phyloP scores from a whole-genome alignment of 2,888 invertebrate species.

The Oligia fasciuncula region DNA sequence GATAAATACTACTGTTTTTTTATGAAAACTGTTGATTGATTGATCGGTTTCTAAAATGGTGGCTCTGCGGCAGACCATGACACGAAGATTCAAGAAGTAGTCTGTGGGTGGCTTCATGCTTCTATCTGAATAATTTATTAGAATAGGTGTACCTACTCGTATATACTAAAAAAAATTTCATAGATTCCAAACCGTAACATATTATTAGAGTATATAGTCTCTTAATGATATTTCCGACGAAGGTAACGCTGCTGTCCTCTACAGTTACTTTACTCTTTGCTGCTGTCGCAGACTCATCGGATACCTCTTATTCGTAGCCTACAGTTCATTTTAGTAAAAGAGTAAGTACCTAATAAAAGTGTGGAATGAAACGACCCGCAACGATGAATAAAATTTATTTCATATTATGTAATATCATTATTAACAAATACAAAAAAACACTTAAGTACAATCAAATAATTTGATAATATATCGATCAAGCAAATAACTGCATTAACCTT shows the following conservation, averaged over 20 bases:
- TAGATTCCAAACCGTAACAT: background rate
- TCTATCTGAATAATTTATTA: background rate
- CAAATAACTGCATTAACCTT: constrained; percentile 34
- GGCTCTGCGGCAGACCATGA: too few species aligned
- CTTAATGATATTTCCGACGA: background rate
- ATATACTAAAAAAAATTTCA: background rate
- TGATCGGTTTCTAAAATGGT: too few species aligned
- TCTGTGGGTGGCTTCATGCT: background rate
- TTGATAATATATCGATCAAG: constrained; percentile 25
- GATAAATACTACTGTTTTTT: too few species aligned
- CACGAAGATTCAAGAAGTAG: background rate
- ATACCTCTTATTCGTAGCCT: background rate
- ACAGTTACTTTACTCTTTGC: too few species aligned
- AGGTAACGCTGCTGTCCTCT: too few species aligned
- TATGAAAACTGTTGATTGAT: too few species aligned
- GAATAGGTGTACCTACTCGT: background rate
- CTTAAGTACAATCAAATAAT: constrained; percentile 44
- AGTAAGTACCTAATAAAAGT: background rate
- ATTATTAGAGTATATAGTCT: background rate
- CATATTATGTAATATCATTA: constrained; percentile 27
- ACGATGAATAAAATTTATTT: constrained; percentile 40
- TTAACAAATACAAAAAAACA: constrained; percentile 27
- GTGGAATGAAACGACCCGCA: constrained; percentile 29
- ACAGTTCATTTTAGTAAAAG: background rate
- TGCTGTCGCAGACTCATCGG: background rate